Evolutionary conservation across 2,113 vertebrate species (phyloP), one percentile per base, ranked within the genome.

Genomic region (Actenoides hombroni): DNA sequence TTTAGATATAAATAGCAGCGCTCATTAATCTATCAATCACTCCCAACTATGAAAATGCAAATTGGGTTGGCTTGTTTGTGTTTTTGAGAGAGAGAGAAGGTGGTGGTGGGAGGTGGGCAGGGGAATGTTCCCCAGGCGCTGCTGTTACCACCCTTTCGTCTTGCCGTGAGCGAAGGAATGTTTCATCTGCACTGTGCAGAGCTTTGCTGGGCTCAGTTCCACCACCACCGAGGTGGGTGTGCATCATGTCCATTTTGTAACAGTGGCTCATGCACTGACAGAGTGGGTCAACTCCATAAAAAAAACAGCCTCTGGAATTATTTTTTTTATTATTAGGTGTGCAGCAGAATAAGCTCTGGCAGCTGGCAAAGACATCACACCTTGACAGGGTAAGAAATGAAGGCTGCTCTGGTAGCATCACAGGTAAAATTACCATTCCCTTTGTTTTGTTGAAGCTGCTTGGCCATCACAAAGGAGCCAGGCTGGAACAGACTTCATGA

Each of bases 61-160:
- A 86, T 86, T 59, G 35, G 11, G n/a, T 65, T 85, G 48, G 15
- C 23, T 89, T 97, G 93, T 96, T 96, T 96, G 90, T 94, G 88
- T 94, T 95, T 95, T 81, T 2, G 1, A 71, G 49, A 71, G 31
- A 46, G 44, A 79, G 37, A 80, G 94, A 94, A 91, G 54, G 53
- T 91, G 76, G 61, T 88, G 77, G 42, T 0, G 0, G 88, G 91
- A 92, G 86, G 95, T 79, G 91, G 86, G 81, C 75, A 86, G 42
- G 67, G 77, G 56, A 93, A 92, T 81, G 75, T 88, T 90, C 63
- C 74, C 37, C 4, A 42, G 57, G 54, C 80, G 86, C 39, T 96
- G 71, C 39, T 96, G 93, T 96, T 96, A 93, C 70, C 70, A 74
- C n/a, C 64, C 39, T 85, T 91, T 63, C 5, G 21, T 92, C 81